Conservation (phyloP, 1,140 invertebrate genomes). For the Zaprionus nigranus region DNA sequence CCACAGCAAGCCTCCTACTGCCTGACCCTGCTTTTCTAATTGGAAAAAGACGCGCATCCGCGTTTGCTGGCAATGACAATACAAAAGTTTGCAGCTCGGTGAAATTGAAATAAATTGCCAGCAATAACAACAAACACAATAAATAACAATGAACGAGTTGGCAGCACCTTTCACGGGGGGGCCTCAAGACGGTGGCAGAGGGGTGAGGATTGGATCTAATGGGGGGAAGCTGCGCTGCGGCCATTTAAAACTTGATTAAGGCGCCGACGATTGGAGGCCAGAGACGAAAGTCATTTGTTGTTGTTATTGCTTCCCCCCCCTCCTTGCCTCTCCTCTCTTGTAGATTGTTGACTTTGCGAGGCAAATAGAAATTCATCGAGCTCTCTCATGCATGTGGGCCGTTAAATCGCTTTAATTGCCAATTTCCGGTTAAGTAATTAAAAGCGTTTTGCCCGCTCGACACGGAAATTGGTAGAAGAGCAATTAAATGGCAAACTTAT, state of each 20-base stretch:
- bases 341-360: neutral
- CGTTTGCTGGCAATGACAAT: slow-evolving; percentile 69
- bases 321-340: too few relatives aligned
- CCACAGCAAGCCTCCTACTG: too few relatives aligned
- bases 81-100: slow-evolving; percentile 73
- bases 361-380: slow-evolving; percentile 45
- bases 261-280: slow-evolving; percentile 39
- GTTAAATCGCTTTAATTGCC: slow-evolving; percentile 83
- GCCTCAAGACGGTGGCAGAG: neutral
- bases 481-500: slow-evolving; percentile 76
- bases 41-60: slow-evolving; percentile 72
- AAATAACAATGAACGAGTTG: slow-evolving; percentile 83
- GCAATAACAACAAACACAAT: slow-evolving; percentile 79
- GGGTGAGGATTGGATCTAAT: neutral
- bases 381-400: slow-evolving; percentile 57
- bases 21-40: slow-evolving; percentile 55
- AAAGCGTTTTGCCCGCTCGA: slow-evolving; percentile 66
- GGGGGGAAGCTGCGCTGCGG: slow-evolving; percentile 26
- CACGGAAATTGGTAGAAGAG: slow-evolving; percentile 59
- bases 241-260: slow-evolving; percentile 82
- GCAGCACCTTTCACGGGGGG: slow-evolving; percentile 53
- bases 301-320: slow-evolving; percentile 5
- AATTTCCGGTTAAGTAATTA: slow-evolving; percentile 83
- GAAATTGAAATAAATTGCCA: slow-evolving; percentile 84
- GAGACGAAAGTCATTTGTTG: neutral